Base-by-base conservation (phyloP, 2,113 vertebrate species). In the Ailurus styani region DNA sequence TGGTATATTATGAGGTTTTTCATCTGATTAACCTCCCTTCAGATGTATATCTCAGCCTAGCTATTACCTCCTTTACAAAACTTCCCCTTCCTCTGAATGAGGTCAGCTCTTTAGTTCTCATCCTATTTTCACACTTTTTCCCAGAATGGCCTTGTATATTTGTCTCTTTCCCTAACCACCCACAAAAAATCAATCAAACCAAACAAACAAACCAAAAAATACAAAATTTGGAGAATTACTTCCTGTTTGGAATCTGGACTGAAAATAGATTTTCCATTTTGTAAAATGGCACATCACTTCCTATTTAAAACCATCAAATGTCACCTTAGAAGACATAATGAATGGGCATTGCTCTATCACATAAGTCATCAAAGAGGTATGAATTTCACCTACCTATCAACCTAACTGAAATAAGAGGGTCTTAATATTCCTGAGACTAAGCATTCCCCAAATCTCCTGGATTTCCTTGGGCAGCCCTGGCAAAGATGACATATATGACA, bases 211-310 rank as follows among this genome's bases (percentile, higher is more conserved):
- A 14, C 20, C 21, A 29, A 86, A 90, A 73, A 86, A 78, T 23
- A 92, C 52, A 31, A 75, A 79, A 68, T 70, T 68, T 91, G 37
- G 85, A 75, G 27, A 21, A 40, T 91, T 45, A 20, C 52, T 96
- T 96, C 27, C 66, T 82, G 31, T 84, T 92, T 95, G 52, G 40
- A 94, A 87, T 90, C 47, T 87, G n/a, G 34, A 91, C 50, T 91
- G 25, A 90, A 91, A 91, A 92, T 78, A 88, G 40, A 75, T 55
- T 83, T 95, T 81, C 18, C n/a, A 20, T 92, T 94, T 45, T 75
- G 47, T 42, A 95, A 73, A 84, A 84, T 87, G 37, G 21, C 31
- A 55, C 79, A 13, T 42, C 37, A n/a, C 34, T 54, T 91, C 64
- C 47, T 96, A 66, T 42, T 62, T 70, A 55, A 75, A 97, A 64